Conservation (phyloP, 64 coral and sea anemone species). For the Dendronephthya gigantea region DNA sequence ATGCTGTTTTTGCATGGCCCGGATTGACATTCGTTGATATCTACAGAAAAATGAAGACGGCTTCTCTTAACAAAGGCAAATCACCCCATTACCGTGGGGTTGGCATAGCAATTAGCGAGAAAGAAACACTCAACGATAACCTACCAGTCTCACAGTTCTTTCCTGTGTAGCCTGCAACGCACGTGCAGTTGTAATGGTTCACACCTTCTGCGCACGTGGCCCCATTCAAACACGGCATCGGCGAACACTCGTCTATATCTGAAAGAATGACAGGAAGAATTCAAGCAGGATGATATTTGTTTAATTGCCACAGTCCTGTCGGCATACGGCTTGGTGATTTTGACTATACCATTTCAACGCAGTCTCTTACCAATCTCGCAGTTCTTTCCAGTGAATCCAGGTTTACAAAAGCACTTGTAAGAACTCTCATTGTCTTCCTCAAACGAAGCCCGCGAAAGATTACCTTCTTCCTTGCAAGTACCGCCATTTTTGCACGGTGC, state of each 20-base stretch:
- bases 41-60: neutral
- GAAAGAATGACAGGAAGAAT: too few species aligned
- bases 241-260: constrained; percentile 67
- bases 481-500: constrained; percentile 34
- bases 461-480: neutral
- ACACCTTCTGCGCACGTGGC: constrained; percentile 68
- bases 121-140: too few species aligned
- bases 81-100: too few species aligned
- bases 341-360: too few species aligned
- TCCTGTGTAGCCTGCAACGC: constrained; percentile 56
- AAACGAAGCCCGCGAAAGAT: neutral
- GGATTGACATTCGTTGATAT: constrained; percentile 24
- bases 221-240: constrained; percentile 58
- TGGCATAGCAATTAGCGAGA: neutral
- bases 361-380: constrained; percentile 7
- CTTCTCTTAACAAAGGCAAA: neutral
- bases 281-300: too few species aligned
- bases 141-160: constrained; percentile 45
- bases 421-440: constrained; percentile 2
- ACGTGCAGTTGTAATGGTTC: constrained; percentile 57
- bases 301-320: too few species aligned
- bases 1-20: constrained; percentile 33
- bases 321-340: too few species aligned
- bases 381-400: neutral
- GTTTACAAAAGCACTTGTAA: neutral